Percentiles rank a stretch among this genome's conserved stretches.
phyloP scores from a whole-genome alignment of 2,888 invertebrate species.

The Hirtodrosophila trivittata region DNA sequence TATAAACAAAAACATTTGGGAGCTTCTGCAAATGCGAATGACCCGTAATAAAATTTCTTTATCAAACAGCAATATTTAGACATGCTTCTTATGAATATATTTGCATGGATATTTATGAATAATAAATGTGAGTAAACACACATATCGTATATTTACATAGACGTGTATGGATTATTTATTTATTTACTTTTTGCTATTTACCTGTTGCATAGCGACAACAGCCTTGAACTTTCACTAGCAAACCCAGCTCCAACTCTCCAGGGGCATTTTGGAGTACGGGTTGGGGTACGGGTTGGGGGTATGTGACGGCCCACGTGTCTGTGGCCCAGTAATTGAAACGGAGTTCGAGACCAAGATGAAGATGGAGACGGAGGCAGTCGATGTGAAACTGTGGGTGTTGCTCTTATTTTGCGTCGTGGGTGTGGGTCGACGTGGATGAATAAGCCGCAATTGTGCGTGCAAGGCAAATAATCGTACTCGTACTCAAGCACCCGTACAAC shows the following conservation, averaged over 20 bases:
- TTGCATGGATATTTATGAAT: constrained; percentile 6
- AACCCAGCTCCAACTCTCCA: constrained; percentile 32
- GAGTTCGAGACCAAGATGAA: constrained; percentile 2
- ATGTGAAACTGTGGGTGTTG: constrained; percentile 1
- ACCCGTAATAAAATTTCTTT: constrained; percentile 21
- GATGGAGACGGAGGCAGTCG: constrained; percentile 19
- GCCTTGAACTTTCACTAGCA: constrained; percentile 72
- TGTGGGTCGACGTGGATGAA: constrained; percentile 1
- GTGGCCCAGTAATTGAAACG: constrained; percentile 38
- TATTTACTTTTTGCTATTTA: constrained; percentile 21
- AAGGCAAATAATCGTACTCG: constrained; percentile 7
- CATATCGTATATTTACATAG: constrained; percentile 4
- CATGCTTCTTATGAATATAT: constrained; percentile 27
- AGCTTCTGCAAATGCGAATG: constrained; percentile 17
- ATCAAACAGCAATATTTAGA: constrained; percentile 45
- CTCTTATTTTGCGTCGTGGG: no score
- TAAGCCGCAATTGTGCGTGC: constrained; percentile 12
- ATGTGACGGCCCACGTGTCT: constrained; percentile 57
- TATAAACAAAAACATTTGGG: neutral
- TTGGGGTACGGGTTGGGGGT: no score
- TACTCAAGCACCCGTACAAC: constrained; percentile 12
- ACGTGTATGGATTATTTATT: constrained; percentile 1
- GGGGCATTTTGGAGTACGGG: constrained; percentile 54
- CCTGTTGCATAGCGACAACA: constrained; percentile 37
- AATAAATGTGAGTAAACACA: constrained; percentile 2